These are phyloP conservation scores for Brachionus paranguensis DNA, from an alignment of 1,140 invertebrate species.

Conservation along the genomic window DNA sequence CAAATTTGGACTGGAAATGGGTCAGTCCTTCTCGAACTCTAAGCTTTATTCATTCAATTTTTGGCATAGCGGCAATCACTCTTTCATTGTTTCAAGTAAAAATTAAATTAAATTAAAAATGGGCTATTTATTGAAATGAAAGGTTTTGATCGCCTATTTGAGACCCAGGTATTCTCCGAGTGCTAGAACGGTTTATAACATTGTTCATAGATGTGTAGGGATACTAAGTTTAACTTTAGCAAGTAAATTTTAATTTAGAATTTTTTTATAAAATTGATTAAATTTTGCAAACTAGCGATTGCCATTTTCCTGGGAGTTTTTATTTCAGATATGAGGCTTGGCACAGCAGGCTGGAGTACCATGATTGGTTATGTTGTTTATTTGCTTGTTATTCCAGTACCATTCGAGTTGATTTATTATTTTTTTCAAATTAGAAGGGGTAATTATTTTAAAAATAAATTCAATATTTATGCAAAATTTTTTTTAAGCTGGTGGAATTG, in stretches of 20 bases:
- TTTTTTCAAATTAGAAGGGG: background rate
- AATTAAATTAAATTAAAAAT: background rate
- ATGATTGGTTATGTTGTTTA: slow-evolving; percentile 16
- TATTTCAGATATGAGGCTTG: background rate
- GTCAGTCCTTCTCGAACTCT: background rate
- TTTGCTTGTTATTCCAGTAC: background rate
- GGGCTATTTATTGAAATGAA: background rate
- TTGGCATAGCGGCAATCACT: background rate
- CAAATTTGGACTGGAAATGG: slow-evolving; percentile 7
- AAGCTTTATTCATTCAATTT: slow-evolving; percentile 20
- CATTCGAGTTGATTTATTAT: slow-evolving; percentile 1
- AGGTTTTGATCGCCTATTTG: background rate
- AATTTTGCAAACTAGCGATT: background rate
- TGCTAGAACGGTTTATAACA: background rate
- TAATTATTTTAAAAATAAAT: background rate
- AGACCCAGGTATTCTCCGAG: background rate
- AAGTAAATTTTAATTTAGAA: background rate
- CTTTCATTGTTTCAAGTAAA: slow-evolving; percentile 8
- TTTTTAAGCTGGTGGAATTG: background rate
- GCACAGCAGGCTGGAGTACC: background rate
- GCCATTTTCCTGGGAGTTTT: slow-evolving; percentile 9
- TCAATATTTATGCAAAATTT: no score
- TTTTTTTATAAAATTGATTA: background rate
- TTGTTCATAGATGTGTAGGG: background rate
- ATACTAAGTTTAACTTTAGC: background rate